Conservation (phyloP, 2,888 invertebrate species). For the Calliphora vomitoria region DNA sequence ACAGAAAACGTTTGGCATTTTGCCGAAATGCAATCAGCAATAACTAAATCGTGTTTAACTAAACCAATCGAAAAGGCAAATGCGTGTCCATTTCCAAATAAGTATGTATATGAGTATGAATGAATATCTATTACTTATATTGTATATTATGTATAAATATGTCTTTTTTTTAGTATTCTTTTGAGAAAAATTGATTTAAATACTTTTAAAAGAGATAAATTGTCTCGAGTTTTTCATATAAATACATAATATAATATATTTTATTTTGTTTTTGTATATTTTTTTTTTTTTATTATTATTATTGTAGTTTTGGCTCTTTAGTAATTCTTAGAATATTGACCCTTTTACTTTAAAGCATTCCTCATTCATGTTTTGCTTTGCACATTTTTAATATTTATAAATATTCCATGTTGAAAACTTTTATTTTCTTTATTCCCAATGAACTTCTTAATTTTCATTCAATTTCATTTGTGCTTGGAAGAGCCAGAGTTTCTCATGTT, state of each 20-base stretch:
- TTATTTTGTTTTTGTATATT: not conserved
- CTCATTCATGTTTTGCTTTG: not conserved
- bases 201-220: constrained; percentile 32
- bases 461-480: constrained; percentile 26
- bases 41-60: constrained; percentile 67
- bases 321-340: constrained; percentile 55
- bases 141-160: not conserved
- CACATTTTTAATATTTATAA: constrained; percentile 54
- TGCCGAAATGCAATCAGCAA: constrained; percentile 73
- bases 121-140: too few relatives aligned
- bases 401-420: constrained; percentile 44
- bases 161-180: not conserved
- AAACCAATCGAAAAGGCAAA: constrained; percentile 67
- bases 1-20: constrained; percentile 63
- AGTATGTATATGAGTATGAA: not conserved
- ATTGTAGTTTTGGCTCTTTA: constrained; percentile 1
- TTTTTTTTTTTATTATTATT: constrained; percentile 11
- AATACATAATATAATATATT: too few relatives aligned
- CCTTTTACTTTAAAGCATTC: constrained; percentile 48
- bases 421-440: constrained; percentile 41
- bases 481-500: constrained; percentile 8
- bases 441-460: constrained; percentile 49
- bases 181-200: constrained; percentile 18
- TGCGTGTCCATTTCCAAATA: constrained; percentile 61
- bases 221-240: constrained; percentile 33